Base-by-base conservation (phyloP, 2,797 vertebrate genomes). In the Crocidura indochinensis region DNA sequence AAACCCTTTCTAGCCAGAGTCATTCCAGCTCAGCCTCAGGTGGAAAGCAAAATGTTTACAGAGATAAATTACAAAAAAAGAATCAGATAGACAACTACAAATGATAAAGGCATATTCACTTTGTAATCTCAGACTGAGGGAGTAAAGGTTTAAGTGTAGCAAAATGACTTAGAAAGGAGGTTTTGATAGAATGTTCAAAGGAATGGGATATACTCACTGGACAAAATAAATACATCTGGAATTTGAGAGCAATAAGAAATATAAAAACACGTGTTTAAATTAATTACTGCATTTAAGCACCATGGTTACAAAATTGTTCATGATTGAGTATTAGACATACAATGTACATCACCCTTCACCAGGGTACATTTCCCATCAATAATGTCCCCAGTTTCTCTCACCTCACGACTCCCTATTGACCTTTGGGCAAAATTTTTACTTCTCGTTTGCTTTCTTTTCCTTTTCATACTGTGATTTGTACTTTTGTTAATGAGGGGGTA, bases 41-140 rank as follows among this genome's bases (percentile, higher is more conserved):
- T 38, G 5, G 38, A 38, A 38, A 38, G 38, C 38, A 38, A 38
- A 38, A 2, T 38, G 2, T 38, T 38, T 38, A 38, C 38, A 38
- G 38, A 38, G 11, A 60, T 51, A 20, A 71, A 38, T 31, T 19
- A 38, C 6, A 47, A 72, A 80, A 29, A 87, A 56, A 90, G 12
- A 92, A 53, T 79, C 29, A 73, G 65, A 51, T 56, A 60, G 56
- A 60, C 4, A 83, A 73, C 60, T n/a, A 60, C 22, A 44, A 88
- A 60, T 71, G 44, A 80, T 44, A 29, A 76, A 83, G 44, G 7
- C 2, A 76, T 46, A n/a, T 27, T 51, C 38, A 83, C 77, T 29
- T 31, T 89, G n/a, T 29, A 80, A 67, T 75, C 38, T 92, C 87
- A 92, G 82, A 31, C 24, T 53, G 31, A 81, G 27, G 85, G 79